phyloP scores from a whole-genome alignment of 1,140 invertebrate species.

The Mizuhopecten yessoensis region DNA sequence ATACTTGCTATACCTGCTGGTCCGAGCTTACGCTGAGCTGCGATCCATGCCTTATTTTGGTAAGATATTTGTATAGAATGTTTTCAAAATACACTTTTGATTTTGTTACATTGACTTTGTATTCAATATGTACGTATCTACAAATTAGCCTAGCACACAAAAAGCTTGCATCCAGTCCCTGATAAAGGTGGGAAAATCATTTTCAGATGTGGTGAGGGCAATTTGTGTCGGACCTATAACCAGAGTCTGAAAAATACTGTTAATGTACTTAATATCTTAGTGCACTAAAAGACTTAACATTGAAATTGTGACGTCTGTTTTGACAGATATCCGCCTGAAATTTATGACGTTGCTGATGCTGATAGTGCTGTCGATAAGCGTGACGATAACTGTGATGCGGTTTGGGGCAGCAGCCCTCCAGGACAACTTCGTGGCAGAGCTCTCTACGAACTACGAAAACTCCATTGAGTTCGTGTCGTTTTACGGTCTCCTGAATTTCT shows the following conservation, averaged over 20 bases:
- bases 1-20: slow-evolving; percentile 92
- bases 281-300: too few species aligned
- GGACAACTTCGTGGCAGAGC: slow-evolving; percentile 95
- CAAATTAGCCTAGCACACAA: too few species aligned
- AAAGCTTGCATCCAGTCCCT: too few species aligned
- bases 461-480: slow-evolving; percentile 97
- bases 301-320: slow-evolving; percentile 40
- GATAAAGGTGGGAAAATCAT: too few species aligned
- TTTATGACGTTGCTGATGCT: slow-evolving; percentile 94
- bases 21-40: slow-evolving; percentile 96
- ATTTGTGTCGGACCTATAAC: too few species aligned
- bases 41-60: slow-evolving; percentile 98
- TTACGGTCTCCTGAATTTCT: slow-evolving; percentile 97
- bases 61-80: slow-evolving; percentile 84
- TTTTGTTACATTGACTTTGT: too few species aligned
- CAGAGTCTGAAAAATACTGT: too few species aligned
- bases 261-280: too few species aligned
- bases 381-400: slow-evolving; percentile 90
- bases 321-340: slow-evolving; percentile 94
- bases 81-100: too few species aligned
- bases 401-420: slow-evolving; percentile 95
- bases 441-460: slow-evolving; percentile 93
- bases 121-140: too few species aligned
- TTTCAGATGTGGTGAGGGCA: too few species aligned
- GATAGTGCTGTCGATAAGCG: slow-evolving; percentile 91